Evolutionary conservation across 2,888 invertebrate species (phyloP).

Genomic region (Oligia latruncula): DNA sequence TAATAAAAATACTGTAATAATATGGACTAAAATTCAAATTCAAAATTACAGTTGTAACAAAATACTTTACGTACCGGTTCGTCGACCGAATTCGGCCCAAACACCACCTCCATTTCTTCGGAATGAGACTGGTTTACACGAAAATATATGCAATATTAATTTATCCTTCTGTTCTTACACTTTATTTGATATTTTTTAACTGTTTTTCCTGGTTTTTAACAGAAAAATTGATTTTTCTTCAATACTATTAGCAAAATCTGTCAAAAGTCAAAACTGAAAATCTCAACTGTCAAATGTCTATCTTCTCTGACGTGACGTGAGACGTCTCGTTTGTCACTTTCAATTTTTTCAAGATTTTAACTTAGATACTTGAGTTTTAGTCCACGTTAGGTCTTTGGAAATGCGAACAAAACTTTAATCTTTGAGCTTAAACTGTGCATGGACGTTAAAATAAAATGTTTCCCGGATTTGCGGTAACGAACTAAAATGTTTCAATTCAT

Average conservation of each 20-base stretch:
- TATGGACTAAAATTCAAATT: conserved; percentile 25
- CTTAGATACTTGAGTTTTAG: conserved; percentile 7
- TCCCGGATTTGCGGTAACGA: neutral
- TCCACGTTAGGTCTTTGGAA: neutral
- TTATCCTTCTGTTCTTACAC: conserved; percentile 1
- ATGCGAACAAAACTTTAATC: neutral
- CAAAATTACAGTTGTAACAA: conserved; percentile 34
- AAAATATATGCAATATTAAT: conserved; percentile 10
- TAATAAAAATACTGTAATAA: neutral
- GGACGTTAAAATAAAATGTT: neutral
- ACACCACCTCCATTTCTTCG: conserved; percentile 80
- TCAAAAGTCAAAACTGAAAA: conserved; percentile 50
- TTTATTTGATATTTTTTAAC: conserved; percentile 19
- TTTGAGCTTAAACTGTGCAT: neutral
- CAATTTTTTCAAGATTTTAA: neutral
- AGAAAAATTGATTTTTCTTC: conserved; percentile 25
- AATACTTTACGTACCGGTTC: conserved; percentile 86
- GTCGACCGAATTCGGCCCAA: conserved; percentile 87
- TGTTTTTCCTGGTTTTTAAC: conserved; percentile 15
- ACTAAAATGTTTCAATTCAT: neutral
- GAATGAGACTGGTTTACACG: neutral
- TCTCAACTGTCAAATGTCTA: conserved; percentile 43
- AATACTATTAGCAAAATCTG: conserved; percentile 36
- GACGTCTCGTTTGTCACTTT: conserved; percentile 3
- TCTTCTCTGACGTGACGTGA: neutral